A percentile compares a stretch with the other conserved stretches of the same genome.
Conservation (phyloP, 1,140 invertebrate species). For the Pogonognathellus flavescens region DNA sequence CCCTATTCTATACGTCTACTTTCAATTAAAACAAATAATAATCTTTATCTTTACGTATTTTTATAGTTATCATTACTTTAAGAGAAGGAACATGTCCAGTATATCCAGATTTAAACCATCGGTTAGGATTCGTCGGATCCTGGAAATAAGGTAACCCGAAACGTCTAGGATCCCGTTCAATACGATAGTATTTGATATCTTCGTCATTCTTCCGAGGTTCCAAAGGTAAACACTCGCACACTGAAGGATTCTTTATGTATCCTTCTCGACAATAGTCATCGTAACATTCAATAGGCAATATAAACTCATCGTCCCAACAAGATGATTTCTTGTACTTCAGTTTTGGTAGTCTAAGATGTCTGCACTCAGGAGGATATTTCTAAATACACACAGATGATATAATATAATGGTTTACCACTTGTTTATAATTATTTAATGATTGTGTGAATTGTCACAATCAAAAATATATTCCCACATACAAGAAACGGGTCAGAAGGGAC, state of each 20-base stretch:
- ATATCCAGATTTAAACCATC: slow-evolving; percentile 64
- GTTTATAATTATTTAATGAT: too few species aligned
- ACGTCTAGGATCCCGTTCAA: slow-evolving; percentile 53
- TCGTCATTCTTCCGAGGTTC: slow-evolving; percentile 57
- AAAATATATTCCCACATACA: neutral
- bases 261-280: slow-evolving; percentile 42
- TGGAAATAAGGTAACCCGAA: slow-evolving; percentile 60
- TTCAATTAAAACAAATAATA: neutral
- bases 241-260: slow-evolving; percentile 52
- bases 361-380: slow-evolving; percentile 61
- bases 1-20: too few species aligned
- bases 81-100: slow-evolving; percentile 63
- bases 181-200: slow-evolving; percentile 58
- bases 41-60: neutral
- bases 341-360: slow-evolving; percentile 63
- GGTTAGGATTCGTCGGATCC: slow-evolving; percentile 62
- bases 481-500: slow-evolving; percentile 61
- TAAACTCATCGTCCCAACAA: slow-evolving; percentile 64
- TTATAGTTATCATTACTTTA: slow-evolving; percentile 16
- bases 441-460: neutral
- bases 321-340: slow-evolving; percentile 57
- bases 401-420: too few species aligned
- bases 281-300: slow-evolving; percentile 52
- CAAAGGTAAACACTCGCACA: slow-evolving; percentile 64
- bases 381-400: too few species aligned